Base-by-base conservation (phyloP, 2,797 vertebrate species). In the Melopsittacus undulatus region DNA sequence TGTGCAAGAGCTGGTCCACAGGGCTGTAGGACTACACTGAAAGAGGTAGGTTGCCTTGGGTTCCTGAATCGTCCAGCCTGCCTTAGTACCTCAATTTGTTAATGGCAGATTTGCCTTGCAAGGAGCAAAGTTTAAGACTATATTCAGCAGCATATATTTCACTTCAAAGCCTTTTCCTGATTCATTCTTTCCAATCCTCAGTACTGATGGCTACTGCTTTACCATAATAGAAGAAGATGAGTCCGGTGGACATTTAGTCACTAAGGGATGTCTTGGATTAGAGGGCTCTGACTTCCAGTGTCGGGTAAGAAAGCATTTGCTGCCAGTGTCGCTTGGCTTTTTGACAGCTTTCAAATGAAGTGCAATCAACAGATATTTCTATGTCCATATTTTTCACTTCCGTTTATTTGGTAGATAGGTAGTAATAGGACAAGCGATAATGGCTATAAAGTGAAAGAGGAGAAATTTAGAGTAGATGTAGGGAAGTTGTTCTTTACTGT, bases 191-290 rank as follows among this genome's bases (percentile, higher is more conserved):
- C 81, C 78, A 94, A 85, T 91, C 88, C 87, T 43, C 92, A 99
- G 99, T 97, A 99, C 99, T 19, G 98, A 99, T 82, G 99, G 99
- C 62, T 99, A 98, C 93, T 99, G 99, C 97, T 99, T 99, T 98
- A 99, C 99, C 36, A 99, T 99, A 98, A 98, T 99, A 97, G 98
- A 99, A 97, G 98, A 99, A 95, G 99, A 99, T 83, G 99, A 99
- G 42, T 98, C 98, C 0, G 98, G 99, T 27, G 96, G 98, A 85
- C 98, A 98, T 19, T 96, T 98, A 10, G 95, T 98, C 82, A 99
- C 98, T 17, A 98, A 98, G 21, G 99, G 99, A 74, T 99, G 99
- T 92, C 97, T 99, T 81, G 98, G 98, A 83, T 97, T 98, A 62
- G 98, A 98, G 52, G 99, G 99, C 57, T 99, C 98, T 1, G 99